A percentile compares a stretch with the other conserved stretches of the same genome.
Conservation (phyloP, 30 jellyfish, hydroid and myxozoan genomes). For the Cassiopea xamachana region DNA sequence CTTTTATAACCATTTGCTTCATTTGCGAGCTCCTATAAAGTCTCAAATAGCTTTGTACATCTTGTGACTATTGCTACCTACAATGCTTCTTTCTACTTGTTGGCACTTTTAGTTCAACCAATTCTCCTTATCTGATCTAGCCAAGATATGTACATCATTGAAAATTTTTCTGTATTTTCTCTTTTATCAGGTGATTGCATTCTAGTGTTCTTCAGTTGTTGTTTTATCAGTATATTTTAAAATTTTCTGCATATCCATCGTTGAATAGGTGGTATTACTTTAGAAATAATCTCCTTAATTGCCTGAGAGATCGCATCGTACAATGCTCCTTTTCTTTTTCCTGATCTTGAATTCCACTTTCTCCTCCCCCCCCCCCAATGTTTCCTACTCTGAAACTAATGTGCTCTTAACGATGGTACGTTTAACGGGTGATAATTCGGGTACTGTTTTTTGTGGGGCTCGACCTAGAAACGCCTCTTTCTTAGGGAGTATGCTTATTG, state of each 20-base stretch:
- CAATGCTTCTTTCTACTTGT: not conserved
- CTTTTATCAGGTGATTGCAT: not conserved
- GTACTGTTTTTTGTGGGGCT: no score
- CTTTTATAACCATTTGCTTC: not conserved
- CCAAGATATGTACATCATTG: not conserved
- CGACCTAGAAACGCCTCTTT: no score
- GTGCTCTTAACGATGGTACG: not conserved
- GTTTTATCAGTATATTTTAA: not conserved
- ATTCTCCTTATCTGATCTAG: conserved; percentile 1
- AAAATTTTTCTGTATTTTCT: not conserved
- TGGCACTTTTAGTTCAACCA: not conserved
- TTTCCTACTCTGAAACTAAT: not conserved
- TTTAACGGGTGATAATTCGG: not conserved
- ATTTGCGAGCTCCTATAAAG: not conserved
- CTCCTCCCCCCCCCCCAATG: not conserved
- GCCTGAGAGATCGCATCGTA: not conserved
- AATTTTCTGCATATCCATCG: not conserved
- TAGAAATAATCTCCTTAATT: not conserved
- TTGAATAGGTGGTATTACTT: not conserved
- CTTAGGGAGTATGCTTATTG: no score
- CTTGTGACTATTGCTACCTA: not conserved
- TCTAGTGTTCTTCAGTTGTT: not conserved
- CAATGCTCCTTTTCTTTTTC: not conserved
- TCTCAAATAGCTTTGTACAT: not conserved
- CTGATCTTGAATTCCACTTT: not conserved